A percentile compares a stretch with the other conserved stretches of the same genome.
phyloP scores from a whole-genome alignment of 2,113 vertebrate species.

The Vimba vimba region DNA sequence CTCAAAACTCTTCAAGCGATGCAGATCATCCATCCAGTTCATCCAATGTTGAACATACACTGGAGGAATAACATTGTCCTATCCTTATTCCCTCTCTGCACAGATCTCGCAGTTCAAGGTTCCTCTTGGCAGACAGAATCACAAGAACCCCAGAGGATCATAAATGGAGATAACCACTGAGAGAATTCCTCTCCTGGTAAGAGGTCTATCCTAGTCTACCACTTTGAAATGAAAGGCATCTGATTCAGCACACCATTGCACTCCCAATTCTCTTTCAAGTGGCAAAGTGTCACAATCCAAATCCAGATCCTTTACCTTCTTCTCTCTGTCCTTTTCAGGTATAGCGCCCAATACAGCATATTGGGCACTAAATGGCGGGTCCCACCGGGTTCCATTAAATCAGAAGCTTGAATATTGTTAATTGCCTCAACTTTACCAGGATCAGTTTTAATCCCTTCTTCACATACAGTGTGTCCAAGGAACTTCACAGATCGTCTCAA shows the following conservation, averaged over 20 bases:
- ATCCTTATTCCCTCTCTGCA: constrained; percentile 3
- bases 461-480: no score
- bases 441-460: no score
- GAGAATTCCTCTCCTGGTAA: neutral
- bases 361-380: no score
- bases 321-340: no score
- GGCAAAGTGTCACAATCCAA: no score
- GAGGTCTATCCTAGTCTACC: neutral
- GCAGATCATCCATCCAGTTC: neutral
- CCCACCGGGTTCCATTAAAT: no score
- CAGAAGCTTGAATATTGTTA: no score
- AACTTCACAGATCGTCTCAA: no score
- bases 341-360: neutral
- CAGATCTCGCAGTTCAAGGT: neutral
- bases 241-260: constrained; percentile 7
- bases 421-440: no score
- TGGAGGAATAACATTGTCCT: neutral
- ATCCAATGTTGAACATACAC: neutral
- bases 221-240: constrained; percentile 28
- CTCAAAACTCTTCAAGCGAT: neutral
- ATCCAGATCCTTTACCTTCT: no score
- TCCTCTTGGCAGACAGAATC: neutral
- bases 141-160: constrained; percentile 42
- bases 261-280: constrained; percentile 13
- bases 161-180: constrained; percentile 31